A percentile compares a stretch with the other conserved stretches of the same genome.
Evolutionary conservation across 2,888 invertebrate species (phyloP).

Genomic region (Pammene aurita): DNA sequence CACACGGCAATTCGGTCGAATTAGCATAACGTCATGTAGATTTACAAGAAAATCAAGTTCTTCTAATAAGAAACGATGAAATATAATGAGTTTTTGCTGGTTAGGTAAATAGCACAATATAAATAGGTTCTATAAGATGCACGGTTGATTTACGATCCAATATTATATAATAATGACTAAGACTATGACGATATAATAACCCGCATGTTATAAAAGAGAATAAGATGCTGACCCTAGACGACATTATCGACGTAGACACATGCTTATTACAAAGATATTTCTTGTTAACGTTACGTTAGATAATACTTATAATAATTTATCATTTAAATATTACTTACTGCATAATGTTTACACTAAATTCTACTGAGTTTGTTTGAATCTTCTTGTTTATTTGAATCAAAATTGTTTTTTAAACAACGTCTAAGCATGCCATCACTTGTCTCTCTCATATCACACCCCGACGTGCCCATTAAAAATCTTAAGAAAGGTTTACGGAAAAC

Average conservation of each 20-base stretch:
- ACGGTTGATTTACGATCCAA: background rate
- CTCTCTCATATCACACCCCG: background rate
- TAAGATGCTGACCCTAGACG: slow-evolving; percentile 5
- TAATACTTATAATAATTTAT: background rate
- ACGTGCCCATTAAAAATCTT: slow-evolving; percentile 10
- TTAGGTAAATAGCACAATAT: background rate
- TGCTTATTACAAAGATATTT: background rate
- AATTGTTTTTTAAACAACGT: background rate
- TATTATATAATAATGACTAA: slow-evolving; percentile 12
- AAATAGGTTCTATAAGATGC: background rate
- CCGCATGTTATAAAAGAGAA: slow-evolving; percentile 2
- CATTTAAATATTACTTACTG: background rate
- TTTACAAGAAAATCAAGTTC: too few species aligned
- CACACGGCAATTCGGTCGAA: too few species aligned
- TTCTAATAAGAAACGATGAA: too few species aligned
- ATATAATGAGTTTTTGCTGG: too few species aligned
- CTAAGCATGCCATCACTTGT: background rate
- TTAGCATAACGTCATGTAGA: too few species aligned
- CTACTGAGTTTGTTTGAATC: background rate
- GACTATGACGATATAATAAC: slow-evolving; percentile 2
- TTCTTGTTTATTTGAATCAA: background rate
- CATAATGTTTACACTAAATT: background rate
- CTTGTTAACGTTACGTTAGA: background rate
- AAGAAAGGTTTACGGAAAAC: slow-evolving; percentile 7
- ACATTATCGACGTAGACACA: background rate